Base-by-base conservation (phyloP, 1,140 invertebrate genomes). In the Nomia melanderi region DNA sequence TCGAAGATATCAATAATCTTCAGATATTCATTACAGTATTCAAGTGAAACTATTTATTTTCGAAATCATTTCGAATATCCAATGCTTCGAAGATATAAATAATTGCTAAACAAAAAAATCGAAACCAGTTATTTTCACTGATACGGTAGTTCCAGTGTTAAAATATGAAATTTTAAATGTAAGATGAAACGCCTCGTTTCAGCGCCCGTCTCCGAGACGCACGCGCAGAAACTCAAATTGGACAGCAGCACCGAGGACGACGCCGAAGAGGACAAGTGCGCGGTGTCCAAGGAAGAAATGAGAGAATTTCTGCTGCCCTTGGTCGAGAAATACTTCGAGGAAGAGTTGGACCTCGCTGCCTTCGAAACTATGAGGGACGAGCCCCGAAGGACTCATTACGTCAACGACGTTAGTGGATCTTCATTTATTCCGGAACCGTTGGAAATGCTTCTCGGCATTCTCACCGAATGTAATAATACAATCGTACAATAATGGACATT, bases 331-430 rank as follows among this genome's bases (percentile, higher is more conserved):
- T 71, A 47, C n/a, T 78, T 77, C 12, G 4, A 44, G 3, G 64
- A 81, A 59, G 81, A 87, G 17, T 31, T 69, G 6, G 84, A 88
- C 12, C 62, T 83, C 25, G 12, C 39, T 12, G 65, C 57, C 36
- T 39, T 83, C 6, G 64, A 84, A 20, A 41, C 12, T 31, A 9
- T 83, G 29, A 23, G 20, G 9, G 2, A 54, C 1, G 33, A 82
- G 17, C 70, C 75, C 31, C 50, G 33, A 4, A 29, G 11, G 2
- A 53, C 44, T 1, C 33, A 82, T 11, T 60, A 31, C 4, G 77
- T 87, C 17, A 82, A 86, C 44, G 33, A 79, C 62, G 79, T 89
- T 84, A 25, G 56, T 82, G 12, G 3, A n/a, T n/a, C 27, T 27
- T 56, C 29, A 59, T 59, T 33, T 8, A 8, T 14, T 5, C 4